These are phyloP conservation scores for Crocidura indochinensis DNA, from an alignment of 2,797 vertebrate species.

Conservation along the genomic window DNA sequence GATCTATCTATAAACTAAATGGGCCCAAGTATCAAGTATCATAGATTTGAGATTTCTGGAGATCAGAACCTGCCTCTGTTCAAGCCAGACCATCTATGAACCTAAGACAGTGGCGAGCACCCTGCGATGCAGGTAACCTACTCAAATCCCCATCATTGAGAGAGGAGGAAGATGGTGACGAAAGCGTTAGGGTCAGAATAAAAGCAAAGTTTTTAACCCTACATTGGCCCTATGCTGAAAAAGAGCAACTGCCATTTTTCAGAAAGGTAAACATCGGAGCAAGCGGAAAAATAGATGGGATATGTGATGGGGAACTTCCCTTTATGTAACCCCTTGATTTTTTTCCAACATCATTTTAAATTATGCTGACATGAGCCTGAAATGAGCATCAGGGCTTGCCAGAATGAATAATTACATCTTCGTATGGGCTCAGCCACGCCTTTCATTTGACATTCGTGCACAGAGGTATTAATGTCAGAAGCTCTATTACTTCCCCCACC, in stretches of 20 bases:
- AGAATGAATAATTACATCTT: not conserved
- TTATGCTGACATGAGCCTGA: not conserved
- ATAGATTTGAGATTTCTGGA: not conserved
- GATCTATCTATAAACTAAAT: not conserved
- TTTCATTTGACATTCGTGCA: constrained; percentile 1
- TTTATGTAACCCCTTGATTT: not conserved
- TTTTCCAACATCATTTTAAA: not conserved
- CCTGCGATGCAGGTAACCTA: not conserved
- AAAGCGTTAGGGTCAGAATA: not conserved
- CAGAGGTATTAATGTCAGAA: constrained; percentile 8
- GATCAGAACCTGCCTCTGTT: not conserved
- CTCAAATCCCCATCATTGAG: not conserved
- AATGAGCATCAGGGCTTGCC: not conserved
- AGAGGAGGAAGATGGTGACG: not conserved
- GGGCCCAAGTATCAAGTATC: not conserved
- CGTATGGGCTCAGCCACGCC: not conserved
- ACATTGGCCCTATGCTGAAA: constrained; percentile 3
- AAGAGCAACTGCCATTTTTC: not conserved
- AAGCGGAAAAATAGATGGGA: not conserved
- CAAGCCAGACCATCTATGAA: not conserved
- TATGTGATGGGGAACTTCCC: not conserved
- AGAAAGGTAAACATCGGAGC: not conserved
- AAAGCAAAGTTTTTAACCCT: not conserved
- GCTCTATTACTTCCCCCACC: not conserved
- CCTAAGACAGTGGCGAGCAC: not conserved